A percentile compares a stretch with the other conserved stretches of the same genome.
These are phyloP conservation scores for Ceratosolen fusciceps DNA, from an alignment of 1,140 invertebrate genomes.

Conservation along the genomic window DNA sequence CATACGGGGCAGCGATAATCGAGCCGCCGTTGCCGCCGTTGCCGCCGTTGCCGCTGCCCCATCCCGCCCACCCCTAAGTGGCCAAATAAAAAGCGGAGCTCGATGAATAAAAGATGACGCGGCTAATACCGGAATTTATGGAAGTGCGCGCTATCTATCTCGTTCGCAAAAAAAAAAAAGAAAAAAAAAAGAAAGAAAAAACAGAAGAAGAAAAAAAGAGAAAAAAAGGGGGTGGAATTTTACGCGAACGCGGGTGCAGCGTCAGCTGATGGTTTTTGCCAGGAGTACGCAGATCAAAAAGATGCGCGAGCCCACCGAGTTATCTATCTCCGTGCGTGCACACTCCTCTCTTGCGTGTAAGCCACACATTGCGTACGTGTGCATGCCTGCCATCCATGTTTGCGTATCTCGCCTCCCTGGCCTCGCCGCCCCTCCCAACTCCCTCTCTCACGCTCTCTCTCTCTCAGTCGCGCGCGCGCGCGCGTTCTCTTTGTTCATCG, in stretches of 20 bases:
- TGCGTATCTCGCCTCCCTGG: no score
- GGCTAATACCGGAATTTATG: slow-evolving; percentile 3
- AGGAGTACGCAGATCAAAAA: neutral
- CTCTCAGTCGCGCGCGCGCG: neutral
- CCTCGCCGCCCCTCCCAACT: neutral
- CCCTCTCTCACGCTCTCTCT: neutral
- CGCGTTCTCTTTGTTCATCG: neutral
- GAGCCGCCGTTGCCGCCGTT: no score
- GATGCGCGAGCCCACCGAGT: neutral
- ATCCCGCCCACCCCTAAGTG: neutral
- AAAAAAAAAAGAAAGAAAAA: neutral
- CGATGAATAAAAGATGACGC: slow-evolving; percentile 4
- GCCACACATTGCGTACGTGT: neutral
- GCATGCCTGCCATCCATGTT: no score
- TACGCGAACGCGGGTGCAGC: neutral
- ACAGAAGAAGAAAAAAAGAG: neutral
- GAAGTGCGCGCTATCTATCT: neutral
- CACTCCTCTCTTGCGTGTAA: neutral
- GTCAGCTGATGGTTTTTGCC: neutral
- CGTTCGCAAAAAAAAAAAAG: neutral
- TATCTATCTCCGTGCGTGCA: neutral
- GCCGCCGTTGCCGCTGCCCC: no score
- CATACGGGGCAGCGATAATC: neutral
- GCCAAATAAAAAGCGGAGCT: neutral
- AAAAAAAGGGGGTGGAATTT: neutral